Percentiles rank a stretch among this genome's conserved stretches.
Evolutionary conservation across 2,113 vertebrate genomes (phyloP).

Genomic region (Percina caprodes): DNA sequence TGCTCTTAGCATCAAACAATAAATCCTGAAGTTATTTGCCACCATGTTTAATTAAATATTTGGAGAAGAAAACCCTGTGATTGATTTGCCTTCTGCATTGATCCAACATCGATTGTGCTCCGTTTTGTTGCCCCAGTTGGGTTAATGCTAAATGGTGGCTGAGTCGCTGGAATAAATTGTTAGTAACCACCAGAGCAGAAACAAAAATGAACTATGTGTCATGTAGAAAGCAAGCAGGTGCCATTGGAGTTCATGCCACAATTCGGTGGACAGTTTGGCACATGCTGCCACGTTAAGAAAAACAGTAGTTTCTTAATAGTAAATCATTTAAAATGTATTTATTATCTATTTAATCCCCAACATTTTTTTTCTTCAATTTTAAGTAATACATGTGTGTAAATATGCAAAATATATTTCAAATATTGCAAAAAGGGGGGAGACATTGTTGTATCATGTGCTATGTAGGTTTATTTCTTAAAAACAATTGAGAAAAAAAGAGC

Average conservation of each 20-base stretch:
- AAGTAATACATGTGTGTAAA: neutral
- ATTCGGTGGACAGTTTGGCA: neutral
- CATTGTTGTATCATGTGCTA: neutral
- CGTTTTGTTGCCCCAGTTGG: slow-evolving; percentile 84
- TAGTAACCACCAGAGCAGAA: slow-evolving; percentile 75
- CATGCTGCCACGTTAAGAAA: neutral
- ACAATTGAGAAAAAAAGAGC: neutral
- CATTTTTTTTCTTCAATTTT: neutral
- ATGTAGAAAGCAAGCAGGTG: slow-evolving; percentile 16
- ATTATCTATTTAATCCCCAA: neutral
- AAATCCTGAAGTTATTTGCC: slow-evolving; percentile 92
- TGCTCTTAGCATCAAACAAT: slow-evolving; percentile 91
- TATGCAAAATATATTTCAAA: neutral
- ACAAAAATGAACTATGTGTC: slow-evolving; percentile 74
- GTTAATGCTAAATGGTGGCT: slow-evolving; percentile 85
- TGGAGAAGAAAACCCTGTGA: slow-evolving; percentile 92
- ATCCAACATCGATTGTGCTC: slow-evolving; percentile 87
- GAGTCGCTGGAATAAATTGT: slow-evolving; percentile 80
- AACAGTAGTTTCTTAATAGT: neutral
- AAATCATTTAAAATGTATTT: neutral
- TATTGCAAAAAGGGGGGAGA: neutral
- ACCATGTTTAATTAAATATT: slow-evolving; percentile 96
- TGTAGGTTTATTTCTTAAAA: slow-evolving; percentile 11
- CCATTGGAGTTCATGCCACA: slow-evolving; percentile 5
- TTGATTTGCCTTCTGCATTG: slow-evolving; percentile 90